Evolutionary conservation across 1,140 invertebrate genomes (phyloP).

Genomic region (Sycophaga agraensis): DNA sequence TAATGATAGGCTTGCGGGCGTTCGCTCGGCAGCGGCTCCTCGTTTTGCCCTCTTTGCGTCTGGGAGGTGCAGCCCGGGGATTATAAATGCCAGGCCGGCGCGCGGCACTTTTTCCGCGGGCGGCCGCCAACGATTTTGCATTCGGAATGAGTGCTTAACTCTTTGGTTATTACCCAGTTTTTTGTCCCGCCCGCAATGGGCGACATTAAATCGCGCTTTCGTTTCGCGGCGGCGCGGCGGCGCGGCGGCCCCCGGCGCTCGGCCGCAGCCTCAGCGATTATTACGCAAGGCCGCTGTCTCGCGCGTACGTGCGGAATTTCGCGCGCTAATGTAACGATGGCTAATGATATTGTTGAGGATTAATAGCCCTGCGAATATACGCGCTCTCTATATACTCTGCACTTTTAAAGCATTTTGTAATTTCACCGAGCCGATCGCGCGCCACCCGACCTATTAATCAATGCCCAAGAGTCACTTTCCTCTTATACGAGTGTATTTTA

Average conservation of each 20-base stretch:
- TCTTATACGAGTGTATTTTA: too few species aligned
- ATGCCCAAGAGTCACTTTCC: too few species aligned
- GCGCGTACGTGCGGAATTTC: not conserved
- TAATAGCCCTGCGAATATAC: too few species aligned
- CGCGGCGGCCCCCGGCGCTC: too few species aligned
- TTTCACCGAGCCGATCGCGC: too few species aligned
- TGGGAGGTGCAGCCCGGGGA: not conserved
- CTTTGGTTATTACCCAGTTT: not conserved
- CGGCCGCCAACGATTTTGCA: slow-evolving; percentile 7
- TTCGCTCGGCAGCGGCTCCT: not conserved
- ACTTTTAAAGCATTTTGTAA: too few species aligned
- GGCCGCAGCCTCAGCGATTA: not conserved
- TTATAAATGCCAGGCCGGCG: not conserved
- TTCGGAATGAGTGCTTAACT: slow-evolving; percentile 1
- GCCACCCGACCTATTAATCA: too few species aligned
- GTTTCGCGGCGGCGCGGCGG: too few species aligned
- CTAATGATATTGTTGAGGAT: too few species aligned
- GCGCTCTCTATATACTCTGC: too few species aligned
- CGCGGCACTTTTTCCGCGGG: not conserved
- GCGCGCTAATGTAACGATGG: too few species aligned
- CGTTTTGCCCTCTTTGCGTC: not conserved
- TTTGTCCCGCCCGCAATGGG: not conserved
- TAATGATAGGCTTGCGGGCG: slow-evolving; percentile 13
- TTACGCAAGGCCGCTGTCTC: not conserved
- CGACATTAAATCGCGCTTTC: too few species aligned